Base-by-base conservation (phyloP, 2,113 vertebrate species). In the Casuarius casuarius region DNA sequence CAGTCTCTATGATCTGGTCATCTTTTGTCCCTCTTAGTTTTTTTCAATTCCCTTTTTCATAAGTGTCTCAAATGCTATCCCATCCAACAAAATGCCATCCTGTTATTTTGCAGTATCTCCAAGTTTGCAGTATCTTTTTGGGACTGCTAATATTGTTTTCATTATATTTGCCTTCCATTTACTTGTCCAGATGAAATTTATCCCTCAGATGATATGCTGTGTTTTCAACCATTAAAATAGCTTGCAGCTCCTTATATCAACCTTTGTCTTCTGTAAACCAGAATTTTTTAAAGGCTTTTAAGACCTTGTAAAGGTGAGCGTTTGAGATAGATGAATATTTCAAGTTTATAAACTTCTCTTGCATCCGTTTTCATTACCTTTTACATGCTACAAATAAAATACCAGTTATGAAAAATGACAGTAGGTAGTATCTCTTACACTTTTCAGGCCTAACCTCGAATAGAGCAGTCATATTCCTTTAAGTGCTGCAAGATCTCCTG, bases 1-100 rank as follows among this genome's bases (percentile, higher is more conserved):
- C 65, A 22, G 54, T 0, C 42, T 77, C 44, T 77, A 0, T 56
- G 38, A 70, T 46, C 5, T 6, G 70, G 46, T 12, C 7, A 17
- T 71, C 16, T 83, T 15, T 67, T 15, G 16, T 68, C 38, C 9
- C 20, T 80, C 40, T 35, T 65, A 11, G 1, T 7, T 75, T 72
- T 88, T 81, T 48, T 46, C 61, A 52, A 46, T 72, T 46, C 28
- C 35, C 2, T 76, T 86, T 86, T 76, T 40, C 59, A 0, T 35
- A 51, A 33, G 35, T 33, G 33, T 68, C 20, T 72, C 2, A 4
- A 42, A 11, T 76, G 11, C 23, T 68, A 7, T 75, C 5, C 23
- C 61, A 51, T 18, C 13, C 20, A 82, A 25, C 13, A 33, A 40
- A 59, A 88, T 26, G 9, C 16, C 20, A 54, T 67, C 46, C 19